Conservation (phyloP, 2,113 vertebrate genomes). For the Taurulus bubalis region DNA sequence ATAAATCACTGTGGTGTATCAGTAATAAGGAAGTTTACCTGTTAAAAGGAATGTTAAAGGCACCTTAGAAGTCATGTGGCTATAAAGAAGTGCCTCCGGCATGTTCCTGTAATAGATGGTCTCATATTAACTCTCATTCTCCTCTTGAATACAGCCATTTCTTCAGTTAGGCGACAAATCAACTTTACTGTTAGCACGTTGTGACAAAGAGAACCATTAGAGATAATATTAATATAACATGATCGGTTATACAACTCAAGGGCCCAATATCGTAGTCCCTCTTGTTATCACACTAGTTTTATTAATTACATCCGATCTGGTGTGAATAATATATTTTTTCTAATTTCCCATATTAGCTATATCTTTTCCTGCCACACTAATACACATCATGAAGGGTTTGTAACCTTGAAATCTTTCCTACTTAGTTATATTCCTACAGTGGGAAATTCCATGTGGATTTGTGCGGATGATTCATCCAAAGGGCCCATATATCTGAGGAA, state of each 20-base stretch:
- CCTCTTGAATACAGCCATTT: slow-evolving; percentile 56
- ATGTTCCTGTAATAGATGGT: slow-evolving; percentile 78
- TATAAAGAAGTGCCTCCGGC: slow-evolving; percentile 70
- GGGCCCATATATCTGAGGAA: slow-evolving; percentile 46
- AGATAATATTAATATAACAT: slow-evolving; percentile 20
- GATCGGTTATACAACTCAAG: slow-evolving; percentile 20
- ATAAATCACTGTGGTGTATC: slow-evolving; percentile 74
- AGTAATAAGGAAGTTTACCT: slow-evolving; percentile 82
- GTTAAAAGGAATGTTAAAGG: slow-evolving; percentile 74
- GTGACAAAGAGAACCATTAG: slow-evolving; percentile 28
- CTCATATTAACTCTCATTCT: slow-evolving; percentile 83
- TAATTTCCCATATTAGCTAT: neutral
- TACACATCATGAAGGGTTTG: neutral
- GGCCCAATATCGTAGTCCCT: neutral
- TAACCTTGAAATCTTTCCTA: slow-evolving; percentile 64
- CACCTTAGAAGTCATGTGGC: slow-evolving; percentile 76
- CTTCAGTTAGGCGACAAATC: slow-evolving; percentile 11
- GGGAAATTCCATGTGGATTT: slow-evolving; percentile 34
- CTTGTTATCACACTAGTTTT: neutral
- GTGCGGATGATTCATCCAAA: slow-evolving; percentile 47
- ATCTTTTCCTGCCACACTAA: neutral
- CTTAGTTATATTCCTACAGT: neutral
- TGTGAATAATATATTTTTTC: slow-evolving; percentile 3
- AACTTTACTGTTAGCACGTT: slow-evolving; percentile 33
- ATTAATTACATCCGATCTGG: neutral